Evolutionary conservation across 2,797 vertebrate species (phyloP), one percentile per base, ranked within the genome.

Genomic region (Neoniphon sammara): DNA sequence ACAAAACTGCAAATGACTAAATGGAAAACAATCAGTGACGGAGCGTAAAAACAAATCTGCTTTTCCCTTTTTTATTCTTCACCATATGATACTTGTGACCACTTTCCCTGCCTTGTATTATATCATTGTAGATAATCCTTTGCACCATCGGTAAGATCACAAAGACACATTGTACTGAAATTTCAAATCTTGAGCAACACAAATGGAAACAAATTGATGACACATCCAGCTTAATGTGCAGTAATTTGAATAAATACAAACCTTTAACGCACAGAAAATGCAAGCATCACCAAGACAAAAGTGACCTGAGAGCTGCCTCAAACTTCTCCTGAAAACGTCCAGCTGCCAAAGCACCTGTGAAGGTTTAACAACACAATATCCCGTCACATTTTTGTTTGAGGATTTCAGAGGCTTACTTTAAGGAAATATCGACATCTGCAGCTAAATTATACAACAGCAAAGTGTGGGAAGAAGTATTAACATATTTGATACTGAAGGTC

Each of bases 221-320:
- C n/a, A 23, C 30, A 2, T 59, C 42, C 12, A 44, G 11, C 7
- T 49, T 7, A 52, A 34, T 77, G 54, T 23, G 17, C 1, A 59
- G 30, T 15, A 39, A 15, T 20, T n/a, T 52, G 4, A 53, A 7
- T 10, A 17, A 17, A 52, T 63, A 61, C 65, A 54, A 85, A 98
- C 98, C 96, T 99, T 99, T 81, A 99, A 92, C 83, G 97, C 97
- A 82, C 98, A 99, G 91, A 99, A 99, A 87, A 99, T 98, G 88
- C 98, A 99, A 36, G 96, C 94, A 36, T 98, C 97, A 62, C 97
- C 97, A 62, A 97, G 95, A 88, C 98, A 99, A 67, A 96, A 94
- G 2, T 99, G 98, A 70, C 96, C 97, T 27, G 96, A 96, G 65
- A 99, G 94, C 86, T 96, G 95, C 83, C 98, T 95, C 64, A 99